Percentiles rank a stretch among this genome's conserved stretches.
Evolutionary conservation across 1,140 invertebrate genomes (phyloP).

Genomic region (Achatina immaculata): DNA sequence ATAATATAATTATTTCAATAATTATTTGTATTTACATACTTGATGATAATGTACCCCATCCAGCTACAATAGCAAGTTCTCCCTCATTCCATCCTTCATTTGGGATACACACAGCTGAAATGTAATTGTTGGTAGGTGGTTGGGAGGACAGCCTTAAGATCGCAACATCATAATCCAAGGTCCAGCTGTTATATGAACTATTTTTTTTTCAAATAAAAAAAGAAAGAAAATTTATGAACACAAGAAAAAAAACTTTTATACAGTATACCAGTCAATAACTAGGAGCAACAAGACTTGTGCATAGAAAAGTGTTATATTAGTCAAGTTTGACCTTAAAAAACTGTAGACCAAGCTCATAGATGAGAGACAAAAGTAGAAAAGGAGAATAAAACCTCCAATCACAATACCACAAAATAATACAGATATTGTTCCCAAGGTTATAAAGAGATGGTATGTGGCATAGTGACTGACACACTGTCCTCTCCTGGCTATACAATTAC

Average conservation of each 20-base stretch:
- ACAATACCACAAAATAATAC: no score
- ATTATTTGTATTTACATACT: background rate
- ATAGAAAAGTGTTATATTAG: no score
- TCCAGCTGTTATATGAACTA: constrained; percentile 19
- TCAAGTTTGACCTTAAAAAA: no score
- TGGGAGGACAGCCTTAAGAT: constrained; percentile 26
- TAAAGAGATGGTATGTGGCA: no score
- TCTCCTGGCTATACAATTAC: no score
- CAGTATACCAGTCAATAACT: background rate
- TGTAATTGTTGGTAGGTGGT: constrained; percentile 23
- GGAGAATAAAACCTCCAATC: no score
- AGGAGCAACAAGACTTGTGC: background rate
- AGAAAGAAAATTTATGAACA: no score
- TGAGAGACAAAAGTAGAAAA: no score
- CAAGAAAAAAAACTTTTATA: background rate
- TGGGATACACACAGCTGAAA: constrained; percentile 21
- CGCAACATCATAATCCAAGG: constrained; percentile 26
- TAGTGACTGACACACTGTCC: no score
- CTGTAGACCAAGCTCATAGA: no score
- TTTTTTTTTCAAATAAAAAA: background rate
- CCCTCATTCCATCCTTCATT: constrained; percentile 5
- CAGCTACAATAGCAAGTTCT: constrained; percentile 26
- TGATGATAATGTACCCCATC: constrained; percentile 29
- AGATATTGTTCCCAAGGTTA: no score
- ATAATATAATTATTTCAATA: no score